phyloP scores from a whole-genome alignment of 2,888 invertebrate genomes.

The Campoplex nolae region DNA sequence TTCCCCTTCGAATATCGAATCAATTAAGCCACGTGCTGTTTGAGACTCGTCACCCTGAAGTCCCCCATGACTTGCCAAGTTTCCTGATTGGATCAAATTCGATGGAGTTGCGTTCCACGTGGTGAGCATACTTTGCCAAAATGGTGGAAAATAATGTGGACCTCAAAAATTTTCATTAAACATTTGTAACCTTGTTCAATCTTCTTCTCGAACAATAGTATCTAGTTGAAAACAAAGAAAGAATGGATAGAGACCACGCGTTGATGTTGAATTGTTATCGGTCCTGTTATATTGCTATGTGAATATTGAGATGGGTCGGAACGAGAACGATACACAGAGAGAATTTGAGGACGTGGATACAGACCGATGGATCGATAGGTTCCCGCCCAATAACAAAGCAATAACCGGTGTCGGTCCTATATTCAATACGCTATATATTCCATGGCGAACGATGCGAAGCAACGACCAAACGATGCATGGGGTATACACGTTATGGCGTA shows the following conservation, averaged over 20 bases:
- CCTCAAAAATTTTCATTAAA: background rate
- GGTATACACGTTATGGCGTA: slow-evolving; percentile 65
- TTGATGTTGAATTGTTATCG: background rate
- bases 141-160: slow-evolving; percentile 75
- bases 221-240: background rate
- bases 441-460: slow-evolving; percentile 60
- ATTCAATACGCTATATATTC: slow-evolving; percentile 42
- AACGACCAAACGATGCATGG: slow-evolving; percentile 68
- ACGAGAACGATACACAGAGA: background rate
- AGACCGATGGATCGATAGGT: slow-evolving; percentile 66
- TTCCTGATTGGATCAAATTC: slow-evolving; percentile 77
- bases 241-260: background rate
- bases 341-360: slow-evolving; percentile 57
- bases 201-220: background rate
- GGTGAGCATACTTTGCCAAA: slow-evolving; percentile 76
- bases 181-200: background rate
- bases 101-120: slow-evolving; percentile 72
- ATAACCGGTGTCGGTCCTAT: slow-evolving; percentile 65
- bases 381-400: slow-evolving; percentile 69
- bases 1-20: slow-evolving; percentile 81
- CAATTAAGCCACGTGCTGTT: slow-evolving; percentile 82
- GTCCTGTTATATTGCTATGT: background rate
- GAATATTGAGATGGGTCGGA: slow-evolving; percentile 18
- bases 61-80: slow-evolving; percentile 54
- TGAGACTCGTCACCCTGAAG: slow-evolving; percentile 69